Evolutionary conservation across 2,888 invertebrate genomes (phyloP).

Genomic region (Archaeoteleia sp.): DNA sequence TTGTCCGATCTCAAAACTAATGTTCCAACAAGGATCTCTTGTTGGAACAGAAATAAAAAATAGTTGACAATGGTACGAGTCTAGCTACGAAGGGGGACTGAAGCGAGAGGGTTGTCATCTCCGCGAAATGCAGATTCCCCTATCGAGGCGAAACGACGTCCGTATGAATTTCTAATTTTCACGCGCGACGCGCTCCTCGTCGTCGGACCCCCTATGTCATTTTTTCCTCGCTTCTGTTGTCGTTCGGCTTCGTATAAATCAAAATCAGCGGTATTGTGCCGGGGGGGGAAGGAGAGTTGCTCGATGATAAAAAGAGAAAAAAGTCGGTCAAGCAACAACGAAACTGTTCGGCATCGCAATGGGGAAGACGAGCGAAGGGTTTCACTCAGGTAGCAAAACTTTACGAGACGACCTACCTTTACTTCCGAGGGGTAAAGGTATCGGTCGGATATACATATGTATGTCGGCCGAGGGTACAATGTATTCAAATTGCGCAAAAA

Average conservation of each 20-base stretch:
- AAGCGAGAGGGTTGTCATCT: constrained; percentile 41
- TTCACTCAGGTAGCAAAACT: constrained; percentile 72
- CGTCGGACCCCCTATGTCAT: constrained; percentile 55
- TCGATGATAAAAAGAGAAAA: constrained; percentile 61
- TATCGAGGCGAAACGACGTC: constrained; percentile 58
- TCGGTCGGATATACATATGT: constrained; percentile 74
- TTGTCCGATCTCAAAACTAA: no score
- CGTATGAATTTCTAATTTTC: constrained; percentile 74
- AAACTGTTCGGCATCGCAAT: constrained; percentile 56
- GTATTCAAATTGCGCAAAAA: constrained; percentile 74
- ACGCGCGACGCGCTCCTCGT: constrained; percentile 60
- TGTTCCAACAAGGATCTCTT: no score
- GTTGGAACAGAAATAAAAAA: no score
- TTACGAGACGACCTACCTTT: constrained; percentile 51
- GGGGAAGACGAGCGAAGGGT: constrained; percentile 54
- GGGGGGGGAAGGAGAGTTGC: constrained; percentile 33
- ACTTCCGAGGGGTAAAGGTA: constrained; percentile 60
- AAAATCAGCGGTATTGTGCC: constrained; percentile 73
- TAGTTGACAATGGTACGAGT: no score
- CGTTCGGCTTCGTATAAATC: constrained; percentile 74
- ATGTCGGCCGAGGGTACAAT: constrained; percentile 73
- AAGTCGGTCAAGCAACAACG: constrained; percentile 73
- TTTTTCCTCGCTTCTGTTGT: constrained; percentile 63
- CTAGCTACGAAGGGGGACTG: not conserved
- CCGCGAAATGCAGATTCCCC: constrained; percentile 62